These are phyloP conservation scores for Oxyruncus cristatus DNA, from an alignment of 2,113 vertebrate species.

Conservation along the genomic window DNA sequence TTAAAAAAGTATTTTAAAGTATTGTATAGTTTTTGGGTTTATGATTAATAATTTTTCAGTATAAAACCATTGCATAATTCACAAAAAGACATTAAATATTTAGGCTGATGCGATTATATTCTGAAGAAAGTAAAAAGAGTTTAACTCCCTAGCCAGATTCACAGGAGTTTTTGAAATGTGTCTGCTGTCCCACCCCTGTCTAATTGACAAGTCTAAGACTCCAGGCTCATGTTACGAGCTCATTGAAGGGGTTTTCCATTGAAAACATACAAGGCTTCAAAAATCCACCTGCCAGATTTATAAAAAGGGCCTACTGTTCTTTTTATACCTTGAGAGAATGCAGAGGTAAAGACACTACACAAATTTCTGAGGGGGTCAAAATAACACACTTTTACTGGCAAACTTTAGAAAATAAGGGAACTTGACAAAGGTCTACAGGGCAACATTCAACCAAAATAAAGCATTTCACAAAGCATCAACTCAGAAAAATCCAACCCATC, in stretches of 20 bases:
- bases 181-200: not conserved
- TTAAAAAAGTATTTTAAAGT: not conserved
- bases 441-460: not conserved
- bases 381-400: not conserved
- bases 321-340: not conserved
- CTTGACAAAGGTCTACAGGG: not conserved
- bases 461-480: not conserved
- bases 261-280: not conserved
- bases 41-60: not conserved
- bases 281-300: not conserved
- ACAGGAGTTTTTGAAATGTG: not conserved
- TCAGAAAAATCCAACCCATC: not conserved
- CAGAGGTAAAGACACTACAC: not conserved
- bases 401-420: not conserved
- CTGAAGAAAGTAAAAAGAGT: not conserved
- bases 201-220: not conserved
- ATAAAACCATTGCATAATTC: not conserved
- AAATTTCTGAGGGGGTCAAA: not conserved
- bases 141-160: not conserved
- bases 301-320: not conserved
- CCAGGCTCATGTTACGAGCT: not conserved
- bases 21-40: rapidly evolving
- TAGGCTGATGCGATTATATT: not conserved
- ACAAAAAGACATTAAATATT: not conserved
- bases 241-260: not conserved